These are phyloP conservation scores for Calameuta filiformis DNA, from an alignment of 2,888 invertebrate species.

Conservation along the genomic window DNA sequence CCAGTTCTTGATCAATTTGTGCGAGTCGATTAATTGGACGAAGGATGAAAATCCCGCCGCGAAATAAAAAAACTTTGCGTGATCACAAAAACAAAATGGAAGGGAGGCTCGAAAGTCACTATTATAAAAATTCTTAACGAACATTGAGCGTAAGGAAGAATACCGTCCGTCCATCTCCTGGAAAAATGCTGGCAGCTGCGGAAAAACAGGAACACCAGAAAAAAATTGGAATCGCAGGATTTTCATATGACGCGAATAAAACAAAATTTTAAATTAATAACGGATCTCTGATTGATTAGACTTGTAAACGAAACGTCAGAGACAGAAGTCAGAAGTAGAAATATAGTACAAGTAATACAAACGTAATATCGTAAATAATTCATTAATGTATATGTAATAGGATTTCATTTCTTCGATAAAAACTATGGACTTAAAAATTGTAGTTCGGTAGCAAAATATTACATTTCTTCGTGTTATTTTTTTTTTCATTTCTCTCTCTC, in stretches of 20 bases:
- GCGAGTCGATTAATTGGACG: neutral
- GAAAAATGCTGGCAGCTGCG: neutral
- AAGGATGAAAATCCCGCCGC: neutral
- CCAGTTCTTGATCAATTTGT: neutral
- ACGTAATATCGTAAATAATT: constrained; percentile 10
- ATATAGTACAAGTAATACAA: constrained; percentile 5
- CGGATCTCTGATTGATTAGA: neutral
- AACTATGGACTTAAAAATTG: constrained; percentile 46
- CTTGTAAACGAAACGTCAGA: neutral
- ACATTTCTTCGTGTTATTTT: constrained; percentile 27
- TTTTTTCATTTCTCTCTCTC: neutral
- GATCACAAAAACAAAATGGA: neutral
- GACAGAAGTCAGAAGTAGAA: neutral
- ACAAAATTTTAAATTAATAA: neutral
- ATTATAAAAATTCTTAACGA: neutral
- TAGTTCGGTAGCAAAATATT: constrained; percentile 49
- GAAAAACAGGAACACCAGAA: neutral
- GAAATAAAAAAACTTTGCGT: neutral
- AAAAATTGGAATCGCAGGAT: neutral
- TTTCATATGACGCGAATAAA: neutral
- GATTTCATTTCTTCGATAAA: constrained; percentile 28
- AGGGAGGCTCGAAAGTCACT: neutral
- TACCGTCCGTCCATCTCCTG: neutral
- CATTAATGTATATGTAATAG: constrained; percentile 9
- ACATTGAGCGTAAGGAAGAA: neutral